These are phyloP conservation scores for Stigmatopora nigra DNA, from an alignment of 2,113 vertebrate species.

Conservation along the genomic window DNA sequence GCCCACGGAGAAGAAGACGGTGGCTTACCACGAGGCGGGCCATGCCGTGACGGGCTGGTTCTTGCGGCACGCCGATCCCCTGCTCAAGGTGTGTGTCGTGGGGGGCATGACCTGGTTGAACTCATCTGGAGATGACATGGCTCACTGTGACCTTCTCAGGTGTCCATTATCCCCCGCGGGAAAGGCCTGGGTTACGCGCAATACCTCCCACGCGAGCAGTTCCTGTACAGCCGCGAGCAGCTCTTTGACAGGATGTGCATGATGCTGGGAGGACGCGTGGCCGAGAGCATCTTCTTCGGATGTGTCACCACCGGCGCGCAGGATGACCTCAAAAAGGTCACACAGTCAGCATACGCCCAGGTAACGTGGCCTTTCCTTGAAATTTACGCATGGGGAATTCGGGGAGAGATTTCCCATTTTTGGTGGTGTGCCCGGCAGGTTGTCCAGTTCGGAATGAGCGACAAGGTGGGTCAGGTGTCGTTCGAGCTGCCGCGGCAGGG, in stretches of 20 bases:
- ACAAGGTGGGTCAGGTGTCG: conserved; percentile 87
- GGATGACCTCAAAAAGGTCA: conserved; percentile 84
- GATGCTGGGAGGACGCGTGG: conserved; percentile 82
- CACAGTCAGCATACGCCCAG: conserved; percentile 87
- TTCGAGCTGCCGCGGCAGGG: conserved; percentile 85
- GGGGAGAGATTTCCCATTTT: not conserved
- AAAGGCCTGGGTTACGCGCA: conserved; percentile 87
- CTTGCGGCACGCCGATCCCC: conserved; percentile 84
- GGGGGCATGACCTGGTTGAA: not conserved
- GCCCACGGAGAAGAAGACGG: conserved; percentile 85
- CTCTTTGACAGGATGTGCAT: conserved; percentile 89
- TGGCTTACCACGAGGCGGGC: conserved; percentile 85
- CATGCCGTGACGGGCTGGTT: conserved; percentile 88
- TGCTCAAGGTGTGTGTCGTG: conserved; percentile 73
- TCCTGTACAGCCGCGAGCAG: conserved; percentile 83
- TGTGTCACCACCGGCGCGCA: conserved; percentile 84
- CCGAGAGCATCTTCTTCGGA: conserved; percentile 82
- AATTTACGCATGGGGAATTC: no score
- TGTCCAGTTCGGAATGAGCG: conserved; percentile 91
- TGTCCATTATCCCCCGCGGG: conserved; percentile 87
- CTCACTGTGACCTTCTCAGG: conserved; percentile 53
- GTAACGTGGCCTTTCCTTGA: conserved; percentile 39
- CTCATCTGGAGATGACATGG: not conserved
- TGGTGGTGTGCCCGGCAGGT: conserved; percentile 79
- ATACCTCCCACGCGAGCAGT: conserved; percentile 84